Evolutionary conservation across 2,797 vertebrate genomes (phyloP).

Genomic region (Loris lydekkerianus): DNA sequence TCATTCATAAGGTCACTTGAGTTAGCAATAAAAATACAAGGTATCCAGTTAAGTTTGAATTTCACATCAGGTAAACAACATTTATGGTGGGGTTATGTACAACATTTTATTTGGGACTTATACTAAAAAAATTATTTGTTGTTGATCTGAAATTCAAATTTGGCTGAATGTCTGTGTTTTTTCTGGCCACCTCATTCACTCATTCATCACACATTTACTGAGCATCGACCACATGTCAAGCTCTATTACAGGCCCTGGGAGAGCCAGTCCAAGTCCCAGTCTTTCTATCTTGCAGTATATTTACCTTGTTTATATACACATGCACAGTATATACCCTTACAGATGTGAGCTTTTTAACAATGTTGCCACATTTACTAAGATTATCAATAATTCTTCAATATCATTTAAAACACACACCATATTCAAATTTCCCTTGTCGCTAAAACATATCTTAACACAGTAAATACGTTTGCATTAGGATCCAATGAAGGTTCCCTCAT

Average conservation of each 20-base stretch:
- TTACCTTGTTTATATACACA: background rate
- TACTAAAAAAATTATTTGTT: background rate
- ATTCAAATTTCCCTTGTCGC: background rate
- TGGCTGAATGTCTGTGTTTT: background rate
- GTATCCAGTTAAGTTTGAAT: background rate
- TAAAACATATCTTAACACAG: background rate
- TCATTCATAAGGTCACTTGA: background rate
- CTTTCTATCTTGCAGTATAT: background rate
- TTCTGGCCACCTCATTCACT: background rate
- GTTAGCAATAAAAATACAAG: constrained; percentile 12
- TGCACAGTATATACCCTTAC: background rate
- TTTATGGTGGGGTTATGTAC: background rate
- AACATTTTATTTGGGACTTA: background rate
- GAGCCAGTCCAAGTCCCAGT: background rate
- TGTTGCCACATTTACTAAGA: background rate
- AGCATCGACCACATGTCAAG: background rate
- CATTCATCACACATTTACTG: background rate
- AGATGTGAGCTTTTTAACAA: background rate
- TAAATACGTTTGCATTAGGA: background rate
- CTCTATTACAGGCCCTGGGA: background rate
- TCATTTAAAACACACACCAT: background rate
- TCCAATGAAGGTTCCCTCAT: background rate
- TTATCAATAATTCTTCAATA: background rate
- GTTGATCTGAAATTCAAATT: constrained; percentile 12
- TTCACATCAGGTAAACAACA: background rate